phyloP scores from a whole-genome alignment of 2,113 vertebrate species.

The Albula goreensis region DNA sequence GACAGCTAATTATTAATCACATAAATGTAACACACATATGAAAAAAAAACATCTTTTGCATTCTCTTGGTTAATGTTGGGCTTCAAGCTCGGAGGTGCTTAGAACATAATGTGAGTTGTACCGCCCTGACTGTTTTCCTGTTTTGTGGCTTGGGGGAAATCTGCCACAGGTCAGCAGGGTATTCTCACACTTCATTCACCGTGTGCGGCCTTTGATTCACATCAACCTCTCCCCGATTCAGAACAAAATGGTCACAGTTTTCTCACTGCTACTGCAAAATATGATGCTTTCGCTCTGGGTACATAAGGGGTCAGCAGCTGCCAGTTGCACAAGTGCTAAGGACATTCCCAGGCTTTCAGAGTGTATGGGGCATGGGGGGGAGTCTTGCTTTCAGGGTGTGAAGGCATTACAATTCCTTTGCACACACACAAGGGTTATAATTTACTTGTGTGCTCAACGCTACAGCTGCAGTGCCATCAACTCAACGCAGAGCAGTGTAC shows the following conservation, averaged over 20 bases:
- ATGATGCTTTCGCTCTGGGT: background rate
- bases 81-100: background rate
- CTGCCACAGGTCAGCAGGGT: background rate
- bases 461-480: slow-evolving; percentile 47
- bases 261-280: background rate
- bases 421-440: background rate
- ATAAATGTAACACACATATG: background rate
- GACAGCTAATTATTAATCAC: background rate
- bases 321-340: background rate
- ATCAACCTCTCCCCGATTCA: background rate
- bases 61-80: too few species aligned
- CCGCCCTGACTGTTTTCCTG: background rate
- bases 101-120: background rate
- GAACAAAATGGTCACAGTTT: background rate
- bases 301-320: background rate
- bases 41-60: too few species aligned
- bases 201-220: background rate
- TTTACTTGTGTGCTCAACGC: slow-evolving; percentile 18
- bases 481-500: slow-evolving; percentile 51
- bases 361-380: background rate
- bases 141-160: background rate
- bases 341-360: background rate
- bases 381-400: background rate
- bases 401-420: background rate
- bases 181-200: background rate